Base-by-base conservation (phyloP, 2,113 vertebrate genomes). In the Coptodon bakossiorum region DNA sequence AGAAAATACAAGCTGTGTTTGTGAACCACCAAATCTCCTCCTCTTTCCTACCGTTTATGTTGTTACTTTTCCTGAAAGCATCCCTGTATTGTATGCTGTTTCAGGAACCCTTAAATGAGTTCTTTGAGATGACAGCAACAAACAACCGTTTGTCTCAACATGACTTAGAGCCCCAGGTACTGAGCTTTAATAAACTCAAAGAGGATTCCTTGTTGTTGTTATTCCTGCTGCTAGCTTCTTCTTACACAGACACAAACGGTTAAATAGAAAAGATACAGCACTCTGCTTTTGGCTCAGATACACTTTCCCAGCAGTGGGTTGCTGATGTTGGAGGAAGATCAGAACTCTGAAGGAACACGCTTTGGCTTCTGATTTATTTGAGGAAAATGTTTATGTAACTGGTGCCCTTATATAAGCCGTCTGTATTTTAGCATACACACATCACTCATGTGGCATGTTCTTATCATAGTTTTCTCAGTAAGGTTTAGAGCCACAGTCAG, bases 301-400 rank as follows among this genome's bases (percentile, higher is more conserved):
- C 71, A 66, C 6, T 19, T 63, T 90, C 73, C 61, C 86, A 86
- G 73, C 83, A 27, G 53, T 78, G 81, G 63, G 66, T 7, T 79
- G 81, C 81, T 79, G 84, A 82, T 82, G 50, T 59, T 84, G 84
- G 81, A 84, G 87, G 84, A 86, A n/a, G 38, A 80, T 80, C 89
- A 86, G 84, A 24, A 29, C 45, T 86, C 22, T 43, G 53, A 52
- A 66, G 81, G 63, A 84, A 86, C 71, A 6, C 31, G 29, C 48
- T 66, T 59, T 29, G 40, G 34, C 53, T 45, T 84, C 31, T 22
- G 82, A 27, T 50, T 82, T 85, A 36, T 57, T 68, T 52, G 17
- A 86, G 38, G 73, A 88, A 27, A 40, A 59, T 3, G 16, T 89
- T 89, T 82, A 87, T 34, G 78, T 82, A 89, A 89, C 82, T 82